Conservation (phyloP, 2,797 vertebrate genomes). For the Parotocinclus haroldoi region DNA sequence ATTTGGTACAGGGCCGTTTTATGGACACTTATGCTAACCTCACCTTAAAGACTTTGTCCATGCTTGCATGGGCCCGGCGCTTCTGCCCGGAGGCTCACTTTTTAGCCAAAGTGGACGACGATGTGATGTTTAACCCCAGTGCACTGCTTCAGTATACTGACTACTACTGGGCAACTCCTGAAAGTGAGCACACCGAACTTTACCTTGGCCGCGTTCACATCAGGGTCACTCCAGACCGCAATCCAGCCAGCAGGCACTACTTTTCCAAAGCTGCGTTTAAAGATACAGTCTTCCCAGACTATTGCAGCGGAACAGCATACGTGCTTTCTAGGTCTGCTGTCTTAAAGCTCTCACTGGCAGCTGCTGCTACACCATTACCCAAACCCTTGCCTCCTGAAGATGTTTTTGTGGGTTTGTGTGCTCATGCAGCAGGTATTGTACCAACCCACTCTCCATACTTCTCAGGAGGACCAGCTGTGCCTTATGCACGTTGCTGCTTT, state of each 20-base stretch:
- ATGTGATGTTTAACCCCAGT: conserved; percentile 67
- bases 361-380: conserved; percentile 56
- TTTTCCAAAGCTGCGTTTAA: conserved; percentile 67
- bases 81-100: conserved; percentile 65
- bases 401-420: conserved; percentile 80
- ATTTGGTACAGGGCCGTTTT: conserved; percentile 78
- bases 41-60: conserved; percentile 79
- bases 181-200: conserved; percentile 61
- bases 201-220: conserved; percentile 84
- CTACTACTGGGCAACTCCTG: conserved; percentile 55
- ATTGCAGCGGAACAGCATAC: conserved; percentile 86
- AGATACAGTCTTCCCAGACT: conserved; percentile 74
- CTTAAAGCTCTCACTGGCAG: conserved; percentile 68
- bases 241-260: conserved; percentile 70
- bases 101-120: conserved; percentile 71
- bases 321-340: conserved; percentile 75
- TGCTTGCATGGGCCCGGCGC: conserved; percentile 73
- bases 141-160: conserved; percentile 66
- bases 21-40: conserved; percentile 80
- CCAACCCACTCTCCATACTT: conserved; percentile 77
- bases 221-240: conserved; percentile 66
- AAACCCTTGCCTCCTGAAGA: conserved; percentile 78
- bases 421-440: conserved; percentile 70
- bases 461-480: conserved; percentile 74
- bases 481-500: conserved; percentile 80